phyloP scores from a whole-genome alignment of 2,797 vertebrate species.

The Rhodeus uyekii region DNA sequence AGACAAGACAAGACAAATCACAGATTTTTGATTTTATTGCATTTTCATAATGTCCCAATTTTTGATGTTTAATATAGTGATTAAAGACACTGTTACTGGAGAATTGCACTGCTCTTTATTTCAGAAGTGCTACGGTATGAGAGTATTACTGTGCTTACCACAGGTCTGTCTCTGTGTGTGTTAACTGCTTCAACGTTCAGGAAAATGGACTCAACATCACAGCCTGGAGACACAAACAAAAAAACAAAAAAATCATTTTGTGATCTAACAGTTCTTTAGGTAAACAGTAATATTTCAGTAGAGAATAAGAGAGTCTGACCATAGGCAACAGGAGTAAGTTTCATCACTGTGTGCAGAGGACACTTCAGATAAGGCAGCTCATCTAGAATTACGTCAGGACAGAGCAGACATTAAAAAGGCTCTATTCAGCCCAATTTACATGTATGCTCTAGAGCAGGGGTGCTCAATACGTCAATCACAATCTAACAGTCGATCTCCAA shows the following conservation, averaged over 20 bases:
- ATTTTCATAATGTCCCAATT: background rate
- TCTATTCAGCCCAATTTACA: background rate
- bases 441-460: background rate
- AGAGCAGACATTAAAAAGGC: background rate
- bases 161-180: constrained; percentile 78
- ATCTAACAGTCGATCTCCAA: too few relatives aligned
- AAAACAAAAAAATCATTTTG: background rate
- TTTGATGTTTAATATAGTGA: background rate
- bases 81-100: background rate
- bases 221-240: constrained; percentile 65
- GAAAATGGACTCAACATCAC: constrained; percentile 79
- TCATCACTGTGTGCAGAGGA: constrained; percentile 77
- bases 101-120: background rate
- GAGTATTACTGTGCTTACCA: constrained; percentile 59
- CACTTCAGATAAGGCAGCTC: constrained; percentile 77
- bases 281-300: background rate
- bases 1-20: background rate
- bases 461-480: too few relatives aligned
- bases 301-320: constrained; percentile 50
- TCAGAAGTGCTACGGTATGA: background rate
- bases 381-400: constrained; percentile 58
- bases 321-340: constrained; percentile 77
- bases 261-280: background rate
- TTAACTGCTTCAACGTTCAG: constrained; percentile 81
- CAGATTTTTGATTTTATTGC: background rate